Conservation (phyloP, 2,113 vertebrate genomes). For the Plotosus lineatus region DNA sequence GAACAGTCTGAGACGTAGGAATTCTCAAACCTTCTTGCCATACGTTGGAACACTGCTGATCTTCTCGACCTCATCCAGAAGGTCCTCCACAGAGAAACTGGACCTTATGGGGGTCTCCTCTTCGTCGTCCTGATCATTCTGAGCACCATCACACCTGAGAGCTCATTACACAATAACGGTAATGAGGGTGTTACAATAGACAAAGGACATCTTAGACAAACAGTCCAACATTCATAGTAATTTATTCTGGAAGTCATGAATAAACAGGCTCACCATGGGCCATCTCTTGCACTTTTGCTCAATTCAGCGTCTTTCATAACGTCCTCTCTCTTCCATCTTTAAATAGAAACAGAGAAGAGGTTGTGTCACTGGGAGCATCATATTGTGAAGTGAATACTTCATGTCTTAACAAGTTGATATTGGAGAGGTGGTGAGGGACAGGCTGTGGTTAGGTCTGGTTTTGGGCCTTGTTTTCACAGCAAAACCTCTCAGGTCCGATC, state of each 20-base stretch:
- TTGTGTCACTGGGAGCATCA: neutral
- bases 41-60: conserved; percentile 71
- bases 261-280: conserved; percentile 64
- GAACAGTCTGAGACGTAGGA: neutral
- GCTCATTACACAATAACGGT: conserved; percentile 41
- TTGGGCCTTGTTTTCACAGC: conserved; percentile 1
- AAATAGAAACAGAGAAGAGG: conserved; percentile 1
- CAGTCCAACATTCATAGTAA: neutral
- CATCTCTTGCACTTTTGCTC: conserved; percentile 61
- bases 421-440: neutral
- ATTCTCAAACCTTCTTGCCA: conserved; percentile 67
- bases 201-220: conserved; percentile 4
- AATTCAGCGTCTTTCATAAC: conserved; percentile 73
- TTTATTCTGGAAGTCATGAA: neutral
- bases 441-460: neutral
- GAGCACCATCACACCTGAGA: conserved; percentile 58
- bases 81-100: conserved; percentile 77
- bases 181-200: neutral
- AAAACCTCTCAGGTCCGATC: neutral
- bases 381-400: neutral
- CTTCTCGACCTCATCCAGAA: conserved; percentile 78
- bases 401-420: neutral
- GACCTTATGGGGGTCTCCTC: conserved; percentile 70
- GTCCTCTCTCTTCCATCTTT: conserved; percentile 66
- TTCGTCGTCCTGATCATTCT: conserved; percentile 56